Conservation (phyloP, 1,140 invertebrate species). For the Drosophila repletoides region DNA sequence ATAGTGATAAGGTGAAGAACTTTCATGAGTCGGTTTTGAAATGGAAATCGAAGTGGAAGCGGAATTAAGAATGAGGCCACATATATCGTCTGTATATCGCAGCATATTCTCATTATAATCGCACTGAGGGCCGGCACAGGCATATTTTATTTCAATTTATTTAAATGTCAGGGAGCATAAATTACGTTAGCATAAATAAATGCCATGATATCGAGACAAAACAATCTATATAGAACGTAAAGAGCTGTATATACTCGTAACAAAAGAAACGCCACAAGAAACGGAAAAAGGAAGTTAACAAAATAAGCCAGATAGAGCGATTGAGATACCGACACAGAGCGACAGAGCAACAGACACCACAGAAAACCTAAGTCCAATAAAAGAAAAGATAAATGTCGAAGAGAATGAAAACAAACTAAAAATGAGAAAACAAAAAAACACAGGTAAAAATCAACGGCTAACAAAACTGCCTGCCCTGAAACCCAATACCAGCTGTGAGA, state of each 20-base stretch:
- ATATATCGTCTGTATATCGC: not conserved
- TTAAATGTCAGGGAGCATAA: slow-evolving; percentile 66
- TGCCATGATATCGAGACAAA: slow-evolving; percentile 52
- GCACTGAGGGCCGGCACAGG: not conserved
- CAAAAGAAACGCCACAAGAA: slow-evolving; percentile 39
- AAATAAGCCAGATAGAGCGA: slow-evolving; percentile 78
- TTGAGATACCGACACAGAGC: slow-evolving; percentile 60
- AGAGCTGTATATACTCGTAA: slow-evolving; percentile 44
- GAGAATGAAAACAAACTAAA: slow-evolving; percentile 22
- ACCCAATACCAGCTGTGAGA: slow-evolving; percentile 49
- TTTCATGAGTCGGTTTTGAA: slow-evolving; percentile 36
- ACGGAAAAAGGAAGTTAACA: slow-evolving; percentile 79
- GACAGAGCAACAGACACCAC: slow-evolving; percentile 24
- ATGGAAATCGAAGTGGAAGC: slow-evolving; percentile 20
- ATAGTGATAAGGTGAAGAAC: slow-evolving; percentile 39
- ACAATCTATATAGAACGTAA: slow-evolving; percentile 73
- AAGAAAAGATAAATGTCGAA: slow-evolving; percentile 75
- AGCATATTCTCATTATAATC: no score
- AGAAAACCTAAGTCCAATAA: slow-evolving; percentile 67
- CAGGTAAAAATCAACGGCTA: slow-evolving; percentile 49
- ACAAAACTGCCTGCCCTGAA: slow-evolving; percentile 53
- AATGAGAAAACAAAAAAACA: slow-evolving; percentile 19
- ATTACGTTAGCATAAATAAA: slow-evolving; percentile 68
- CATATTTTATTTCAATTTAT: slow-evolving; percentile 76
- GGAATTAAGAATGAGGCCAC: slow-evolving; percentile 17